phyloP scores from a whole-genome alignment of 2,113 vertebrate species.

The Excalfactoria chinensis region DNA sequence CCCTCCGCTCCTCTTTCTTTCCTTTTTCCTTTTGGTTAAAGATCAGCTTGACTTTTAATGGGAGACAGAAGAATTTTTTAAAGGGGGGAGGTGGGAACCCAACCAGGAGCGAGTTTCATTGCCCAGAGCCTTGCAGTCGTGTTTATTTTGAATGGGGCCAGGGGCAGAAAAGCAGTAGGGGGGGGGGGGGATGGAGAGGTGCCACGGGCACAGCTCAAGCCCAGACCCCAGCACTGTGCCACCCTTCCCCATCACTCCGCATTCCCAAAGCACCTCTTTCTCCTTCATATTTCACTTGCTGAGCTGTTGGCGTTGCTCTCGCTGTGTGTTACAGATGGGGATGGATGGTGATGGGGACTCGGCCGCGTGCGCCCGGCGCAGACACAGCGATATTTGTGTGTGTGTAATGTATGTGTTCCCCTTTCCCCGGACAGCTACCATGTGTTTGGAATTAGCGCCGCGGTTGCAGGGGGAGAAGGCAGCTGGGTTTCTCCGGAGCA shows the following conservation, averaged over 20 bases:
- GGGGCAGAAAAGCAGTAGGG: neutral
- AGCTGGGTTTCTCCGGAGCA: constrained; percentile 46
- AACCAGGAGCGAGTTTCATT: neutral
- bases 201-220: rapidly evolving
- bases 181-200: neutral
- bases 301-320: rapidly evolving
- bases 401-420: neutral
- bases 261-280: neutral
- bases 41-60: neutral
- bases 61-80: neutral
- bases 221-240: neutral
- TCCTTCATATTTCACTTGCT: rapidly evolving
- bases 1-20: rapidly evolving
- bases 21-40: neutral
- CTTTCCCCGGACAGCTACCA: neutral
- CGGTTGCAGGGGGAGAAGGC: constrained; percentile 54
- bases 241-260: neutral
- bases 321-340: rapidly evolving
- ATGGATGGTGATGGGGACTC: neutral
- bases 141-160: neutral
- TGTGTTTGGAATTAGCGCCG: constrained; percentile 40
- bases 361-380: neutral
- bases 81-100: neutral
- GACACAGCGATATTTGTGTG: neutral
- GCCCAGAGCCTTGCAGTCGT: rapidly evolving